phyloP scores from a whole-genome alignment of 2,797 vertebrate species.

The Clarias laeviceps region DNA sequence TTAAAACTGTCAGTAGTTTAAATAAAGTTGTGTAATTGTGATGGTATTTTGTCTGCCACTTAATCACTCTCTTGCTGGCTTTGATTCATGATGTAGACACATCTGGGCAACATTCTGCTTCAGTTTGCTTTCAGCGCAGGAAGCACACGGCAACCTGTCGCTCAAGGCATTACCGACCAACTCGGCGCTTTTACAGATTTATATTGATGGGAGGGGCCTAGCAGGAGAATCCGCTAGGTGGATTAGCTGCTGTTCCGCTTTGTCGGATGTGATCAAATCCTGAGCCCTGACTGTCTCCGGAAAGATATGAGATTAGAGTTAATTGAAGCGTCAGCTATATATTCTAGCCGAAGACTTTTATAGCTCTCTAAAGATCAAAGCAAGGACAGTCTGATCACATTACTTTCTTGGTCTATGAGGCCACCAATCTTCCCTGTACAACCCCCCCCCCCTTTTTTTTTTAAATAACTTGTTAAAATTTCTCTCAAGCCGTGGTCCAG shows the following conservation, averaged over 20 bases:
- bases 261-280: not conserved
- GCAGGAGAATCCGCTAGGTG: conserved; percentile 37
- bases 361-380: not conserved
- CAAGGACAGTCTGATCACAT: not conserved
- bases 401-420: not conserved
- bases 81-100: not conserved
- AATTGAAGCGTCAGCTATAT: conserved; percentile 20
- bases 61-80: not conserved
- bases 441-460: too few relatives aligned
- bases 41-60: not conserved
- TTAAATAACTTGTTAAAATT: not conserved
- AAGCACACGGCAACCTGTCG: conserved; percentile 5
- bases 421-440: not conserved
- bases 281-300: conserved; percentile 26
- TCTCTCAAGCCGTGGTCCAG: not conserved
- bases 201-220: not conserved
- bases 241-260: conserved; percentile 13
- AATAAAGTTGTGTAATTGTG: not conserved
- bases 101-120: not conserved
- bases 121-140: not conserved
- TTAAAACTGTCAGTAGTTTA: not conserved
- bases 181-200: not conserved
- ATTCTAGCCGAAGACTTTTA: not conserved
- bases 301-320: conserved; percentile 51
- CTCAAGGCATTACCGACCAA: not conserved